Conservation (phyloP, 2,888 invertebrate species). For the Blastobasis adustella region DNA sequence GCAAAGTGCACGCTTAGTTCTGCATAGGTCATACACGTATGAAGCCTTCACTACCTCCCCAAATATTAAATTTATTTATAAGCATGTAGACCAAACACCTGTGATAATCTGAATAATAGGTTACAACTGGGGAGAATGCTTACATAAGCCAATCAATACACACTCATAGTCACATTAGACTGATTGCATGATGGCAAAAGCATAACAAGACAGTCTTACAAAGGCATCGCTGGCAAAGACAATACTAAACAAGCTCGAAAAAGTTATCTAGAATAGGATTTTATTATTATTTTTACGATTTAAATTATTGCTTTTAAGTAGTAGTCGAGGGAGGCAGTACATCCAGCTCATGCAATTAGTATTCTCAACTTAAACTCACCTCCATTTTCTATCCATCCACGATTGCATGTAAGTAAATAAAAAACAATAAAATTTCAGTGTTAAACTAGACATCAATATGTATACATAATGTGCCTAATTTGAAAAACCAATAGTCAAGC, state of each 20-base stretch:
- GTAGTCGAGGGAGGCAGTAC: not conserved
- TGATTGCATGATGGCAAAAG: no score
- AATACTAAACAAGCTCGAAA: no score
- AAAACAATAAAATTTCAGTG: conserved; percentile 34
- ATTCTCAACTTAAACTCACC: conserved; percentile 45
- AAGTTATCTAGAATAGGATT: no score
- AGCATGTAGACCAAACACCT: not conserved
- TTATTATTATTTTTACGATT: no score
- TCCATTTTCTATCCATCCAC: conserved; percentile 62
- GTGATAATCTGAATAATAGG: conserved; percentile 2
- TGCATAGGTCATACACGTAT: not conserved
- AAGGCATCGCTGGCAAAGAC: no score
- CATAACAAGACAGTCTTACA: no score
- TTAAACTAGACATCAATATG: not conserved
- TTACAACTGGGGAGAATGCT: not conserved
- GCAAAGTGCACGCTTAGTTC: conserved; percentile 15
- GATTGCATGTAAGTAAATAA: conserved; percentile 66
- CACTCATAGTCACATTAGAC: no score
- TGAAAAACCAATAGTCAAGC: no score
- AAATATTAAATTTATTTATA: not conserved
- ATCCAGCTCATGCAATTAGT: conserved; percentile 16
- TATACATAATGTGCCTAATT: no score
- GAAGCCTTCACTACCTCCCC: not conserved
- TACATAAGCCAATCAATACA: no score
- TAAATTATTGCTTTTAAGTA: no score